Percentiles rank a stretch among this genome's conserved stretches.
Conservation (phyloP, 2,113 vertebrate genomes). For the Todiramphus saurophagus region DNA sequence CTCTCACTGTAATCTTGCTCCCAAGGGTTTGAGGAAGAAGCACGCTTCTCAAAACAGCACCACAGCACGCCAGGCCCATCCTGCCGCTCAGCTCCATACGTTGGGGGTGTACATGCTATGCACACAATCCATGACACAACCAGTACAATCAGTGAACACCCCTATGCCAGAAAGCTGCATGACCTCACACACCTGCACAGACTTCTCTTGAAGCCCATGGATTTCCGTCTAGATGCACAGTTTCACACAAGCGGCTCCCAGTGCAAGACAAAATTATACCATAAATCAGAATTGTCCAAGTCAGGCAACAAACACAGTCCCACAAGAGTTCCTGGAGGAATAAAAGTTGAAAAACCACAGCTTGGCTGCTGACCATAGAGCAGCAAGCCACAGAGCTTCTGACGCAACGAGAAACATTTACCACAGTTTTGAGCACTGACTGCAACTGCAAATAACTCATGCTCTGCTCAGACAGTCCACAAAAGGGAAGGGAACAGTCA, state of each 20-base stretch:
- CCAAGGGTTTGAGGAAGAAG: background rate
- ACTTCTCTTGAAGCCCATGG: background rate
- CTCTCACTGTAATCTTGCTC: accelerated
- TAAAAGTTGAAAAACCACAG: background rate
- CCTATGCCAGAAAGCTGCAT: too few relatives aligned
- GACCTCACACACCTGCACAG: accelerated
- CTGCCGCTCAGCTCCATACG: accelerated
- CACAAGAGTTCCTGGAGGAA: background rate
- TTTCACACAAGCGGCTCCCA: background rate
- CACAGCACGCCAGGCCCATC: accelerated
- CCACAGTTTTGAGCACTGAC: background rate
- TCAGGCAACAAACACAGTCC: background rate
- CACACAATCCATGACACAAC: background rate
- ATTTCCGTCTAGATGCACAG: background rate
- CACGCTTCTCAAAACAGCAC: background rate
- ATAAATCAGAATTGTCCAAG: background rate
- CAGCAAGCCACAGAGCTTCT: background rate
- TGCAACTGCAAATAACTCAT: background rate
- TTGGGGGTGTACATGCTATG: accelerated
- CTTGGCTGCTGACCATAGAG: accelerated
- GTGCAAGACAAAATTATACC: background rate
- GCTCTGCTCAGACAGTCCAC: background rate
- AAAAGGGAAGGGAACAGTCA: background rate
- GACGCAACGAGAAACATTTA: background rate
- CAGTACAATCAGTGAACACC: background rate